A percentile compares a stretch with the other conserved stretches of the same genome.
These are phyloP conservation scores for Sebastes minor DNA, from an alignment of 2,797 vertebrate species.

Conservation along the genomic window DNA sequence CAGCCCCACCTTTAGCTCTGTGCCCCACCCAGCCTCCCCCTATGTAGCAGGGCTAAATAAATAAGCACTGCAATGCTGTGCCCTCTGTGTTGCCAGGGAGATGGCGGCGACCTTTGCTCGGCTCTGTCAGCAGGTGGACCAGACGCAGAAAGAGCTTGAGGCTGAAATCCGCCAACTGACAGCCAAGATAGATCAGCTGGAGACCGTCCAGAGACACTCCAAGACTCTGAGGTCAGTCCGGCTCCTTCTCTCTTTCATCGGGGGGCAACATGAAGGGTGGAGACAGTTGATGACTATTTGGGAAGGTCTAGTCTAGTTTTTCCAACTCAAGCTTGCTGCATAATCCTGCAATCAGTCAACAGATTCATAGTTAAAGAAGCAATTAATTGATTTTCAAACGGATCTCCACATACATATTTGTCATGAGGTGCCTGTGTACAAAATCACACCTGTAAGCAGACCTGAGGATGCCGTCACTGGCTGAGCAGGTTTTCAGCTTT, in stretches of 20 bases:
- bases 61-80: constrained; percentile 39
- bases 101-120: constrained; percentile 83
- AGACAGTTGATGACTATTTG: not conserved
- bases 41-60: constrained; percentile 51
- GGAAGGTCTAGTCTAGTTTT: not conserved
- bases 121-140: constrained; percentile 88
- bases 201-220: constrained; percentile 88
- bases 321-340: not conserved
- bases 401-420: no score
- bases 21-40: not conserved
- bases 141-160: constrained; percentile 91
- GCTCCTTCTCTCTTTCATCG: not conserved
- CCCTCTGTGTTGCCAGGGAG: constrained; percentile 86
- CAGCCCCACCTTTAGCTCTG: not conserved
- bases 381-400: not conserved
- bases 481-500: not conserved
- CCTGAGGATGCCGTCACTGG: not conserved
- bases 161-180: constrained; percentile 88
- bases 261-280: not conserved
- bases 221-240: constrained; percentile 88
- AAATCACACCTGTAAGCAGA: not conserved
- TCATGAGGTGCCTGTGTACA: not conserved
- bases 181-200: constrained; percentile 89
- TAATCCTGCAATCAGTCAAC: not conserved
- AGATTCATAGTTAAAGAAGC: not conserved